Percentiles rank a stretch among this genome's conserved stretches.
phyloP scores from a whole-genome alignment of 1,140 invertebrate species.

The Aricia agestis region DNA sequence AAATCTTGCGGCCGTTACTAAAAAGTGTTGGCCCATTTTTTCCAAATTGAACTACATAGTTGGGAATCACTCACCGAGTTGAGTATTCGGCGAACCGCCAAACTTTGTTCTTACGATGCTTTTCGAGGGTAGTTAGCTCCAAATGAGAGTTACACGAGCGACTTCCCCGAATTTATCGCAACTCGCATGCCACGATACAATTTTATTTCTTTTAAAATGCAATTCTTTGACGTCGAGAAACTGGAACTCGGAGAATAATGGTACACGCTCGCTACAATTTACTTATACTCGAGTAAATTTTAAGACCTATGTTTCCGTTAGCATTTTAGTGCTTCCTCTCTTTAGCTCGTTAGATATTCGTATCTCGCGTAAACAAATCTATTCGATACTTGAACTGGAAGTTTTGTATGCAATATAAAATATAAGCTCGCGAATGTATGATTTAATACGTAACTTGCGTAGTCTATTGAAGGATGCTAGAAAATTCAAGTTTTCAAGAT shows the following conservation, averaged over 20 bases:
- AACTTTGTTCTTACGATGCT: conserved; percentile 52
- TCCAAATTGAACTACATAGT: conserved; percentile 33
- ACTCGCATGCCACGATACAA: conserved; percentile 35
- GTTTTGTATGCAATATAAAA: background rate
- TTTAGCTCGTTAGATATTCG: background rate
- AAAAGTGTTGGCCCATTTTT: conserved; percentile 1
- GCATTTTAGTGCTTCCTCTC: background rate
- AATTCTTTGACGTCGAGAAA: conserved; percentile 7
- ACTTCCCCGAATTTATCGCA: conserved; percentile 43
- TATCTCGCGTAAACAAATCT: background rate
- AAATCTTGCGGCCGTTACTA: background rate
- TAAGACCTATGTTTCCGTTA: conserved; percentile 8
- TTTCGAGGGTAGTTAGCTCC: conserved; percentile 54
- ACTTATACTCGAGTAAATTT: conserved; percentile 11
- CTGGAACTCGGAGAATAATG: conserved; percentile 2
- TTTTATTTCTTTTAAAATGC: conserved; percentile 36
- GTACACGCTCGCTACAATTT: conserved; percentile 3
- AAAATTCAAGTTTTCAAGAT: too few relatives aligned
- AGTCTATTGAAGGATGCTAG: background rate
- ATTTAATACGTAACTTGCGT: too few relatives aligned
- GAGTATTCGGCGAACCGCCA: conserved; percentile 39
- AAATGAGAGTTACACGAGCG: conserved; percentile 57
- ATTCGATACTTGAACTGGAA: background rate
- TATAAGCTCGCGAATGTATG: background rate
- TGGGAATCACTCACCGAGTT: conserved; percentile 34